Percentiles rank a stretch among this genome's conserved stretches.
These are phyloP conservation scores for Pseudachorutes palmiensis DNA, from an alignment of 1,140 invertebrate genomes.

Conservation along the genomic window DNA sequence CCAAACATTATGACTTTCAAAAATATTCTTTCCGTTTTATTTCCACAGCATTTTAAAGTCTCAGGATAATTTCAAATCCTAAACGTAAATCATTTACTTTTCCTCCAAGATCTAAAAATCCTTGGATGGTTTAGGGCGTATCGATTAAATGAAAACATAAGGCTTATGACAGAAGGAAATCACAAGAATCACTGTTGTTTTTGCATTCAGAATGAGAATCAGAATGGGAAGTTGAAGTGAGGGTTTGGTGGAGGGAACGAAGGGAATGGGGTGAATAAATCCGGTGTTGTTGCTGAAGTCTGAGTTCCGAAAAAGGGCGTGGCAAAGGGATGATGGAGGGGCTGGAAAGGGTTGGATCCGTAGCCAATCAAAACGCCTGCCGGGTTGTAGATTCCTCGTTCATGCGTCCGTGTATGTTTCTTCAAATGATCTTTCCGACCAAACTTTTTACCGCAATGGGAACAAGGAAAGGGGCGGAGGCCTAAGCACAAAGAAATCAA, in stretches of 20 bases:
- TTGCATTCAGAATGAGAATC: too few relatives aligned
- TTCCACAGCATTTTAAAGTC: too few relatives aligned
- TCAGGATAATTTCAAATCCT: too few relatives aligned
- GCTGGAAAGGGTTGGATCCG: slow-evolving; percentile 31
- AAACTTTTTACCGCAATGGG: slow-evolving; percentile 73
- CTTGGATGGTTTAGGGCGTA: too few relatives aligned
- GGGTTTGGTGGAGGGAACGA: not conserved
- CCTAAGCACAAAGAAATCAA: slow-evolving; percentile 43
- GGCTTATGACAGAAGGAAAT: too few relatives aligned
- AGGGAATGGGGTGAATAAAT: not conserved
- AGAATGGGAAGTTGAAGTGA: too few relatives aligned
- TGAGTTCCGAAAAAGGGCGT: slow-evolving; percentile 22
- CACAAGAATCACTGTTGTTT: too few relatives aligned
- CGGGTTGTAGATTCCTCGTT: slow-evolving; percentile 33
- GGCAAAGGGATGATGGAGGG: slow-evolving; percentile 4
- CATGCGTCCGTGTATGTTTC: slow-evolving; percentile 68
- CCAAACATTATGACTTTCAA: too few relatives aligned
- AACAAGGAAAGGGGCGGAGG: slow-evolving; percentile 67
- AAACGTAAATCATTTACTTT: too few relatives aligned
- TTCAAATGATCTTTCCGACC: slow-evolving; percentile 81
- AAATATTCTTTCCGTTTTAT: too few relatives aligned
- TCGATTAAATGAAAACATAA: too few relatives aligned
- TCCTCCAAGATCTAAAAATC: too few relatives aligned
- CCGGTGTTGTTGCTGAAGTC: slow-evolving; percentile 6
- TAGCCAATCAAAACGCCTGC: slow-evolving; percentile 30